A percentile compares a stretch with the other conserved stretches of the same genome.
Conservation (phyloP, 2,888 invertebrate genomes). For the Vandiemenella viatica region DNA sequence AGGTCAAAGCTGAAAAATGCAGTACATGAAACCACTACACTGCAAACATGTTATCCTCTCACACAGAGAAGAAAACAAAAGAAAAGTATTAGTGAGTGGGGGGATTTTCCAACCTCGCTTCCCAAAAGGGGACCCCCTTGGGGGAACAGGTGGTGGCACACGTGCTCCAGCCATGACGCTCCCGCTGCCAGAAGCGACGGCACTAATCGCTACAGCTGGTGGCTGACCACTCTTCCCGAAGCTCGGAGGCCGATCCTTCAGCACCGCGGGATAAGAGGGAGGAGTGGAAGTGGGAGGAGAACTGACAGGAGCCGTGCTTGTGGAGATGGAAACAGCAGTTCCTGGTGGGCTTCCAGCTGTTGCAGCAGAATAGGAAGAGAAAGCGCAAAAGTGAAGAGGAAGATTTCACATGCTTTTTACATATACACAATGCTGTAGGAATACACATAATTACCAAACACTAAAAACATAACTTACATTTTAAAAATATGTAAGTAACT, state of each 20-base stretch:
- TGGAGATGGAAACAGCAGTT: constrained; percentile 19
- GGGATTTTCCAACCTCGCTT: neutral
- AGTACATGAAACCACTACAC: too few species aligned
- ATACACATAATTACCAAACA: too few species aligned
- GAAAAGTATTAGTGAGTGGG: too few species aligned
- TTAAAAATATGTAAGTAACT: too few species aligned
- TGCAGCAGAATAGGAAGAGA: constrained; percentile 9
- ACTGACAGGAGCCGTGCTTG: constrained; percentile 4
- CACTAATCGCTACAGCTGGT: constrained; percentile 3
- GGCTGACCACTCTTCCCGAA: constrained; percentile 7
- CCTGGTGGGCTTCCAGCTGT: constrained; percentile 24
- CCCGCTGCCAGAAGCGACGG: neutral
- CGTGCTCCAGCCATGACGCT: constrained; percentile 28
- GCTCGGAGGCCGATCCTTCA: constrained; percentile 41
- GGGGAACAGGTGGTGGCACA: constrained; percentile 79
- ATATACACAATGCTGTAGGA: too few species aligned
- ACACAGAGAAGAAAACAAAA: too few species aligned
- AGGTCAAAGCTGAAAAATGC: too few species aligned
- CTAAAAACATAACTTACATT: too few species aligned
- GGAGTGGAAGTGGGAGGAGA: constrained; percentile 31
- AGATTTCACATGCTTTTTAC: neutral
- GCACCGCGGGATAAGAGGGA: constrained; percentile 54
- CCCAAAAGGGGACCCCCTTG: constrained; percentile 50
- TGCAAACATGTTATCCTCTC: too few species aligned
- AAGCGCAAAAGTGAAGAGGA: neutral